Evolutionary conservation across 2,888 invertebrate genomes (phyloP), one percentile per base, ranked within the genome.

Genomic region (Drosophila merina): DNA sequence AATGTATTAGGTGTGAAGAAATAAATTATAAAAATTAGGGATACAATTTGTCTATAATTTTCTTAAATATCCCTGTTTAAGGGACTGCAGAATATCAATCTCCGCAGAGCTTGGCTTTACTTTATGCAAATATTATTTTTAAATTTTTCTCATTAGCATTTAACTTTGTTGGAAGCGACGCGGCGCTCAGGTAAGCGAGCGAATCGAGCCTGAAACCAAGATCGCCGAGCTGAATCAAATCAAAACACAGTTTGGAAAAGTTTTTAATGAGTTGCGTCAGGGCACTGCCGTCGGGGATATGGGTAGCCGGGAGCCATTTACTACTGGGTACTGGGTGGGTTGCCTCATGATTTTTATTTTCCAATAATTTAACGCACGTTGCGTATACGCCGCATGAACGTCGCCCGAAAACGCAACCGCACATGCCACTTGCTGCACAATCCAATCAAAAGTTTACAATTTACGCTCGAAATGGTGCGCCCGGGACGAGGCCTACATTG

Each of bases 361-460:
- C 60, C 68, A 75, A 80, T 83, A 82, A 77, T 80, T 80, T 80
- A 86, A 69, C 86, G 72, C 72, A 66, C 84, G 73, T 83, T 77
- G 66, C 75, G 83, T 68, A 79, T 70, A 71, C 71, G 79, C 42
- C 52, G 66, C 62, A 52, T 82, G 63, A 57, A 73, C 64, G 63
- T 45, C 38, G 64, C 51, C 60, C 70, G 56, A 73, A 58, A 73
- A 70, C 54, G 70, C 70, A 62, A 60, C 70, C 71, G 64, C 72
- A 69, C 69, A 63, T 72, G 56, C 78, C 66, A 78, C 70, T 81
- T 81, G 70, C 71, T 73, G 74, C 86, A 83, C 78, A 86, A 83
- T 86, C 86, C 82, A 83, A 83, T 83, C 82, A 86, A 83, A 83
- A 83, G 78, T 86, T 83, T 83, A 78, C 84, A 86, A 82, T 85